Evolutionary conservation across 2,888 invertebrate species (phyloP).

Genomic region (Pocota personata): DNA sequence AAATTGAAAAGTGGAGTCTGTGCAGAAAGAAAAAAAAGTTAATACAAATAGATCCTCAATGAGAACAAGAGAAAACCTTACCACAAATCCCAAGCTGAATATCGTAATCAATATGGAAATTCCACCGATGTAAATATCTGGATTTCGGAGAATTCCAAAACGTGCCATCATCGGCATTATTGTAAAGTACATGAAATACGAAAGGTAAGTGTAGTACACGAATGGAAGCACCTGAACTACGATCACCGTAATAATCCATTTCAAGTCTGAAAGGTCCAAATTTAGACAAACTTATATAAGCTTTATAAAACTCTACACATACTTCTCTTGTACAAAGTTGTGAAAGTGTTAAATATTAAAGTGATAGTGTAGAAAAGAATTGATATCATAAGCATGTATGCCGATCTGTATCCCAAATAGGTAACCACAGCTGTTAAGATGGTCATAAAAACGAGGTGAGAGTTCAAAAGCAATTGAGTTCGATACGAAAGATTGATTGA

Average conservation of each 20-base stretch:
- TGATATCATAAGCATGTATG: conserved; percentile 78
- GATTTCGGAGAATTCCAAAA: conserved; percentile 83
- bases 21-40: not conserved
- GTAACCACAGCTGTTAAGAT: conserved; percentile 77
- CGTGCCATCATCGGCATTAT: conserved; percentile 86
- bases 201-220: conserved; percentile 83
- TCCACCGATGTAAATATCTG: conserved; percentile 84
- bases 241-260: conserved; percentile 81
- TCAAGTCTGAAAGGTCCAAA: conserved; percentile 76
- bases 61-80: conserved; percentile 41
- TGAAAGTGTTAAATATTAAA: conserved; percentile 79
- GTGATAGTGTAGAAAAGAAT: conserved; percentile 80
- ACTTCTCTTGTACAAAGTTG: conserved; percentile 80
- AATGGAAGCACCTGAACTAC: conserved; percentile 82
- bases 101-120: conserved; percentile 77
- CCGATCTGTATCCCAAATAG: conserved; percentile 78
- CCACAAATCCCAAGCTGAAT: conserved; percentile 78
- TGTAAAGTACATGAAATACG: conserved; percentile 83
- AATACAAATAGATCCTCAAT: not conserved
- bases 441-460: conserved; percentile 80
- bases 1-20: conserved; percentile 80
- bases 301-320: conserved; percentile 61
- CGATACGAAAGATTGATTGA: conserved; percentile 78
- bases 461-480: conserved; percentile 80
- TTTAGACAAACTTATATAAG: not conserved